Conservation (phyloP, 2,888 invertebrate genomes). For the Drosophila kanekoi region DNA sequence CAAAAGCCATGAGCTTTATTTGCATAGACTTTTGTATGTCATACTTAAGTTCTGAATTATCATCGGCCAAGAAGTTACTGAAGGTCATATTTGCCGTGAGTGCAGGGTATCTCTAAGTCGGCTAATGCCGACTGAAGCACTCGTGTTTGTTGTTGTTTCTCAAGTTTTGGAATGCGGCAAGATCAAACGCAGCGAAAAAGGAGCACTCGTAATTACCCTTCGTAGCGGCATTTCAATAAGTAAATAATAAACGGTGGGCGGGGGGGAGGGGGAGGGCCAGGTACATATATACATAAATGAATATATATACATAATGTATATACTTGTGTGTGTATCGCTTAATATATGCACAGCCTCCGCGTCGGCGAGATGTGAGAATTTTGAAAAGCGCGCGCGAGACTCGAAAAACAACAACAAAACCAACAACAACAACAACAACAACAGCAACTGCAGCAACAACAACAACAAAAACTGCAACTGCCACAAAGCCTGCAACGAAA, state of each 20-base stretch:
- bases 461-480: constrained; percentile 19
- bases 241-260: constrained; percentile 35
- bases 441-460: constrained; percentile 10
- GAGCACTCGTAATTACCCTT: constrained; percentile 65
- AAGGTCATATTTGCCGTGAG: too few relatives aligned
- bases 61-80: too few relatives aligned
- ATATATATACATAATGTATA: not conserved
- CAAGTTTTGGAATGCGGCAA: constrained; percentile 48
- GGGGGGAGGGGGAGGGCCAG: not conserved
- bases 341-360: constrained; percentile 46
- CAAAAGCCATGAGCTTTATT: too few relatives aligned
- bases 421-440: constrained; percentile 14
- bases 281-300: constrained; percentile 4
- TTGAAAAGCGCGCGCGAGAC: constrained; percentile 20
- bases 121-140: too few relatives aligned
- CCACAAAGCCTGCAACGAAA: constrained; percentile 68
- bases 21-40: too few relatives aligned
- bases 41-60: too few relatives aligned
- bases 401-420: constrained; percentile 4
- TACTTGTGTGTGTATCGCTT: constrained; percentile 19
- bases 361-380: constrained; percentile 76
- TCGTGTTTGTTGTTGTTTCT: constrained; percentile 8
- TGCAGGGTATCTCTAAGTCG: too few relatives aligned
- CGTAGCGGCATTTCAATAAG: constrained; percentile 57
- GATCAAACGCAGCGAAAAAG: constrained; percentile 51